Evolutionary conservation across 2,888 invertebrate species (phyloP), one percentile per base, ranked within the genome.

Genomic region (Lomographa bimaculata): DNA sequence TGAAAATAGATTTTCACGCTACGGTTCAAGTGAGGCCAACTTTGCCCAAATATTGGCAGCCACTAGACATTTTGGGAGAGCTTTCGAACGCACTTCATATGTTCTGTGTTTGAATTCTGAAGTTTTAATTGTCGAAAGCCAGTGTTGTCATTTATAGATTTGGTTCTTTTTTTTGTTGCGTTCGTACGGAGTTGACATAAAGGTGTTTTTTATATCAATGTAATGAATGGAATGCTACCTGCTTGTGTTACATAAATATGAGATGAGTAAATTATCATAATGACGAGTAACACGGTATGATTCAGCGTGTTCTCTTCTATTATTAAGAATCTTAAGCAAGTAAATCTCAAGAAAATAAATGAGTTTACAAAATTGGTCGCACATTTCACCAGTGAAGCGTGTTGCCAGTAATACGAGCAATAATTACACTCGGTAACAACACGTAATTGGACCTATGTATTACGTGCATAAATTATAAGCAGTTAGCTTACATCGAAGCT

Each of bases 1-100:
- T 86, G 81, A 85, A 87, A 87, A 86, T 87, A 86, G 87, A 87
- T 87, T 86, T 86, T 82, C 87, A 86, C 84, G 84, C 83, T 79
- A 71, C 79, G 72, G 72, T 71, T 65, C 57, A 66, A 71, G 69
- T 65, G 72, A 65, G 71, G 44, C 55, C 46, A 86, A 86, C 80
- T 87, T 83, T 60, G 73, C 72, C 65, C 66, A 83, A 85, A 85
- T 75, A 80, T 80, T 75, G 64, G 60, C 29, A 50, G 56, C 46
- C 52, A 54, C 52, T 57, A 41, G 49, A 49, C 38, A 46, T 57
- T 60, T 46, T 17, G 38, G 40, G 53, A 46, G 59, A 56, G 57
- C 57, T 60, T 64, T 36, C 49, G 55, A 59, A 61, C 54, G 45
- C 50, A 39, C 38, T 46, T 38, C 36, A 43, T 34, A 23, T 38